Evolutionary conservation across 2,888 invertebrate species (phyloP).

Genomic region (Drosophila villosipedis): DNA sequence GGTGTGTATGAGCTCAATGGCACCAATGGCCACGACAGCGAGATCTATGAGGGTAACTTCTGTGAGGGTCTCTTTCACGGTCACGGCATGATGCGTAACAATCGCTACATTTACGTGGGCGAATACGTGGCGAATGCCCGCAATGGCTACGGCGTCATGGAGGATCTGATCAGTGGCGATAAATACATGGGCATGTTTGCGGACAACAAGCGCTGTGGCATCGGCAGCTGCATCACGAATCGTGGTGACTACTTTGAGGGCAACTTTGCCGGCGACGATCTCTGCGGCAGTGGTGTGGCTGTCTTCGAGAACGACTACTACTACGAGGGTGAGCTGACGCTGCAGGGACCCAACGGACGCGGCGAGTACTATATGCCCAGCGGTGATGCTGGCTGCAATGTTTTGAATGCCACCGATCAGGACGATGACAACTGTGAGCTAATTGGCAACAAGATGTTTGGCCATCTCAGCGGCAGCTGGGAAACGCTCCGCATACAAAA

Average conservation of each 20-base stretch:
- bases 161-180: slow-evolving; percentile 93
- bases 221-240: slow-evolving; percentile 93
- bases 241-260: slow-evolving; percentile 97
- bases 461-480: slow-evolving; percentile 83
- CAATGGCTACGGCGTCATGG: slow-evolving; percentile 95
- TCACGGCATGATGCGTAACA: slow-evolving; percentile 93
- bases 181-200: slow-evolving; percentile 96
- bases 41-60: slow-evolving; percentile 94
- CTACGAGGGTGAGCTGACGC: slow-evolving; percentile 95
- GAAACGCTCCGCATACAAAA: slow-evolving; percentile 87
- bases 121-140: slow-evolving; percentile 92
- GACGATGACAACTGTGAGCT: slow-evolving; percentile 67
- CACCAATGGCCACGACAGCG: slow-evolving; percentile 89
- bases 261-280: slow-evolving; percentile 91
- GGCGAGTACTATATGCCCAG: slow-evolving; percentile 92
- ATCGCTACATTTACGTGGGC: slow-evolving; percentile 94
- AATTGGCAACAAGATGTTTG: slow-evolving; percentile 83
- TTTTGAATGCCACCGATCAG: slow-evolving; percentile 42
- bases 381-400: slow-evolving; percentile 86
- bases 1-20: slow-evolving; percentile 90
- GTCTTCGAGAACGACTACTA: slow-evolving; percentile 94
- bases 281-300: slow-evolving; percentile 94
- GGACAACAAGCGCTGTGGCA: slow-evolving; percentile 93
- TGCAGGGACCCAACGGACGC: slow-evolving; percentile 92
- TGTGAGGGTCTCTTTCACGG: slow-evolving; percentile 94